Base-by-base conservation (phyloP, 2,113 vertebrate genomes). In the Ia io region DNA sequence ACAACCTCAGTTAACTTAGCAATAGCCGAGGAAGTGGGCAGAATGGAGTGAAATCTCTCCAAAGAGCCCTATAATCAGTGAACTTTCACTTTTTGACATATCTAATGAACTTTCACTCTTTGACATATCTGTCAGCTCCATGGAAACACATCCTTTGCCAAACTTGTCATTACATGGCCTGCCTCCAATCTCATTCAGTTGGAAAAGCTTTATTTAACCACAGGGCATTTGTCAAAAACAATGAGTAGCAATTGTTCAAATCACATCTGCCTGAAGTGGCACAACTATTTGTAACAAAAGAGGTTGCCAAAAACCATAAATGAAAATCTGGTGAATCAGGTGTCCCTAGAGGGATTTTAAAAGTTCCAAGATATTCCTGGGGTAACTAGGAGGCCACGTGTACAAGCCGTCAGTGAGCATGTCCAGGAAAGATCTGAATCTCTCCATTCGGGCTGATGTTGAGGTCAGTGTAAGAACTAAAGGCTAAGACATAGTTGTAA, bases 321-420 rank as follows among this genome's bases (percentile, higher is more conserved):
- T 44, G n/a, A 70, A 22, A 23, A 51, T 76, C 59, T 49, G 2
- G 8, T 49, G 42, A 80, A 59, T 78, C 9, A 23, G 13, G 22
- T 32, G 30, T 79, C 56, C 40, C 11, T 13, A 23, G n/a, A 6
- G 56, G 35, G 4, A 4, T 78, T 84, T 69, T 28, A 40, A 42
- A 90, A 44, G 17, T 5, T 42, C 8, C 25, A 59, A 12, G 0
- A 4, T 20, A 87, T n/a, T 84, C 3, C 59, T 14, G 44, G 53
- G 32, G 25, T 1, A 82, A 35, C 6, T 17, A 37, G 47, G 11
- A 63, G 47, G 12, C 28, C n/a, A 30, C 35, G 2, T 20, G 4
- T 0, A 11, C 37, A 18, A 17, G 5, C 0, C 3, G 3, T 2
- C 10, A 9, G 0, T 47, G 6, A 13, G 10, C 28, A 37, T 9